Evolutionary conservation across 2,113 vertebrate genomes (phyloP), one percentile per base, ranked within the genome.

Genomic region (Anguilla japonica): DNA sequence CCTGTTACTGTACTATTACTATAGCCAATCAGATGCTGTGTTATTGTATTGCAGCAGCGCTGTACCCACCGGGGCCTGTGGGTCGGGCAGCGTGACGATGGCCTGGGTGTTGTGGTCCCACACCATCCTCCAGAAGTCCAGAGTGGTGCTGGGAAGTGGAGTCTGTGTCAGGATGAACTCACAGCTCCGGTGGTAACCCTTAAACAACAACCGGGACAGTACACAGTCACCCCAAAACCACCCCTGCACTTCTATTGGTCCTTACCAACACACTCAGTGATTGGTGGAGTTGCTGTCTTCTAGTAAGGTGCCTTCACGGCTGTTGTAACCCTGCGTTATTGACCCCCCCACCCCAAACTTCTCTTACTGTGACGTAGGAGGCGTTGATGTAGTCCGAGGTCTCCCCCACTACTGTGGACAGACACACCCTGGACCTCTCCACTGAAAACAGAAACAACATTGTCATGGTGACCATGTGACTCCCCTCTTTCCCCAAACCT

Each of bases 61-160:
- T 41, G 41, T 46, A 89, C 95, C 91, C 89, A 97, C 97, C 95
- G 95, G 94, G 84, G 94, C 95, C 86, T 95, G 96, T 41, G 93
- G 94, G 56, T 96, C 96, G 75, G 93, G 96, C 90, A 99, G 96
- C 88, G 98, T 98, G 80, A 99, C 96, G 40, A 99, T 96, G 86
- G 98, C 90, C 88, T 97, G 97, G 75, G 95, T 93, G 8, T 98
- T 99, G 89, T 98, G 97, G 86, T 99, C 98, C 98, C 98, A 99
- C 86, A 99, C 96, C 98, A 99, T 99, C 90, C 94, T 97, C 98
- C 98, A 99, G 93, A 99, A 99, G 93, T 99, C 98, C 89, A 97
- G 97, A 84, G 97, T 95, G 67, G 98, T 99, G 79, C 94, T 95
- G 9, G 97, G 95, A 88, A 99, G 94, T 15, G 98, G 98, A 91